These are phyloP conservation scores for Melanotus villosus DNA, from an alignment of 2,888 invertebrate species.

Conservation along the genomic window DNA sequence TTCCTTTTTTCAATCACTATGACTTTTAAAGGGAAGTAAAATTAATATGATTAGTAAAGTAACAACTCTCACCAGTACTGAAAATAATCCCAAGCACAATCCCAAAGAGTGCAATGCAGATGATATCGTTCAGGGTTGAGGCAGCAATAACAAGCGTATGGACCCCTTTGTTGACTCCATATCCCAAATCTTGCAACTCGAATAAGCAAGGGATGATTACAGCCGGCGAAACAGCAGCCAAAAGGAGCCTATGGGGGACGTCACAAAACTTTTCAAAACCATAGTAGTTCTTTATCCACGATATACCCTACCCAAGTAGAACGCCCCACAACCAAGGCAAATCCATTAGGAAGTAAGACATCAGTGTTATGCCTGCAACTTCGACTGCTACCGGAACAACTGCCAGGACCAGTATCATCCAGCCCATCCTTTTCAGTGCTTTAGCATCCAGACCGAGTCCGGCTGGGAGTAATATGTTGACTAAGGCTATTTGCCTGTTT, in stretches of 20 bases:
- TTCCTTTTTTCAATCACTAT: too few relatives aligned
- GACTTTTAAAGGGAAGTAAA: too few relatives aligned
- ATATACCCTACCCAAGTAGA: slow-evolving; percentile 68
- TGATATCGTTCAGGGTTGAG: slow-evolving; percentile 81
- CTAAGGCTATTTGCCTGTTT: slow-evolving; percentile 74
- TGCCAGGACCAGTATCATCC: slow-evolving; percentile 72
- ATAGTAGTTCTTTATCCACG: slow-evolving; percentile 45
- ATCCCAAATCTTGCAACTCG: slow-evolving; percentile 73
- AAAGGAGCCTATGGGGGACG: slow-evolving; percentile 69
- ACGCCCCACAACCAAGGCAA: slow-evolving; percentile 77
- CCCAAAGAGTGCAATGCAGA: slow-evolving; percentile 82
- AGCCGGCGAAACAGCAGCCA: slow-evolving; percentile 81
- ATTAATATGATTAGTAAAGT: neutral
- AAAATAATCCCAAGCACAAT: slow-evolving; percentile 77
- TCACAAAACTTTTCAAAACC: slow-evolving; percentile 56
- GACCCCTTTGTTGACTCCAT: slow-evolving; percentile 81
- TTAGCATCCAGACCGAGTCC: slow-evolving; percentile 76
- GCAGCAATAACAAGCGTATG: slow-evolving; percentile 82
- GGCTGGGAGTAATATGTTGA: slow-evolving; percentile 76
- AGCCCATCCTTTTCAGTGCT: slow-evolving; percentile 72
- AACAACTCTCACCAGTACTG: slow-evolving; percentile 69
- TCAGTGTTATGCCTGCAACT: slow-evolving; percentile 69
- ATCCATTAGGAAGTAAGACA: slow-evolving; percentile 71
- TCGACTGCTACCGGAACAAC: slow-evolving; percentile 75
- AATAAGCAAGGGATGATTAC: slow-evolving; percentile 81